Base-by-base conservation (phyloP, 2,113 vertebrate species). In the Prinia subflava region DNA sequence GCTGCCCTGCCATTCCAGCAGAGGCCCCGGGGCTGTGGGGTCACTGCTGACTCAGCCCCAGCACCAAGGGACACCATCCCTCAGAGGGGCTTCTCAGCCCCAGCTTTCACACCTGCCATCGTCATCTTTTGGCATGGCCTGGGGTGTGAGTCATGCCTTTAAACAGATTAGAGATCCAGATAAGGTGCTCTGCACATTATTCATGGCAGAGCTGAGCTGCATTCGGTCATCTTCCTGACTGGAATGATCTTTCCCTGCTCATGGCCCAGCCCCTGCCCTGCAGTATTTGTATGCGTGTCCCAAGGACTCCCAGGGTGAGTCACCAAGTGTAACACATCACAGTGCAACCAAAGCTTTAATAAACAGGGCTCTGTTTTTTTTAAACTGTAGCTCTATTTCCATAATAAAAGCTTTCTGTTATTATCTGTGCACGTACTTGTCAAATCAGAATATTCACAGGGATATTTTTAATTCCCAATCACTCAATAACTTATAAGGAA, bases 351-450 rank as follows among this genome's bases (percentile, higher is more conserved):
- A 80, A 76, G 80, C 88, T 93, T 92, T 90, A 59, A 93, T 64
- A 90, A 96, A 96, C 76, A 90, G 56, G 52, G 60, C 50, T 83
- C 68, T 83, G 74, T 0, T 31, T 74, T 95, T 95, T 78, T 83
- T 46, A 69, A 39, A 80, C 76, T 90, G 89, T 69, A 69, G 77
- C 76, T 90, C 87, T 70, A 89, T 92, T 97, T 94, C 92, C 95
- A 94, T 94, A 94, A 93, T 78, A 92, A 89, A 95, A 92, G 91
- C 86, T 81, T 86, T 80, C 80, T 81, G 86, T 89, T 93, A 93
- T 83, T 97, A 75, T 86, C 83, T 74, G 47, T 78, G 68, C 86
- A 52, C 68, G 52, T 90, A 94, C 69, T 92, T 93, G 80, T 93
- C 88, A 93, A 82, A 87, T 89, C 74, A 71, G 64, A 93, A 71